A percentile compares a stretch with the other conserved stretches of the same genome.
phyloP scores from a whole-genome alignment of 2,113 vertebrate genomes.

The Stegastes partitus region DNA sequence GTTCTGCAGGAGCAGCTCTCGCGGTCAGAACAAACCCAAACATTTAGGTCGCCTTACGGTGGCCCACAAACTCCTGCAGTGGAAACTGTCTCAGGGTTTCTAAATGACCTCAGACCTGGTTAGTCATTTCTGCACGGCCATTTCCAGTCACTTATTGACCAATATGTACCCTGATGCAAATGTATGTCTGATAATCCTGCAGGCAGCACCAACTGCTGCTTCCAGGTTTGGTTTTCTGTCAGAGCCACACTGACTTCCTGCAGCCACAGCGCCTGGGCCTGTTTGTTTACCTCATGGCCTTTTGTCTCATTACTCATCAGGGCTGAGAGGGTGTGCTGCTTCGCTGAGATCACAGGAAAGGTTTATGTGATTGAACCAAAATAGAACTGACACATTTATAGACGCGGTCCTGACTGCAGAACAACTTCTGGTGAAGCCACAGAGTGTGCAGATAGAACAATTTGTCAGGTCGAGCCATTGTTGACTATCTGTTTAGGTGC shows the following conservation, averaged over 20 bases:
- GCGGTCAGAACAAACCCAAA: too few species aligned
- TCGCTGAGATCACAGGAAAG: slow-evolving; percentile 62
- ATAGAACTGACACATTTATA: slow-evolving; percentile 62
- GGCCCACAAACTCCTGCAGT: too few species aligned
- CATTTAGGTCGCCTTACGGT: too few species aligned
- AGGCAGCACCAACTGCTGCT: background rate
- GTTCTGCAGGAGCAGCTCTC: too few species aligned
- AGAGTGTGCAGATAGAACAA: background rate
- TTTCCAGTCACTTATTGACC: background rate
- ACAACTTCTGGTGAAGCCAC: slow-evolving; percentile 8
- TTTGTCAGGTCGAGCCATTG: background rate
- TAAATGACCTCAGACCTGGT: background rate
- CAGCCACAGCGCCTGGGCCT: slow-evolving; percentile 21
- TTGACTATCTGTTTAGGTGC: background rate
- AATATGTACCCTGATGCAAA: fast-evolving
- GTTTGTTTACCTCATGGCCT: slow-evolving; percentile 49
- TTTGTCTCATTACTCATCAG: slow-evolving; percentile 67
- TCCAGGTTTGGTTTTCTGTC: slow-evolving; percentile 4
- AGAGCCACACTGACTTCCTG: slow-evolving; percentile 24
- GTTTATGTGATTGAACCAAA: slow-evolving; percentile 57
- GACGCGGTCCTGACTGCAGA: slow-evolving; percentile 21
- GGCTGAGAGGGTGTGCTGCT: slow-evolving; percentile 46
- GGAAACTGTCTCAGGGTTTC: too few species aligned
- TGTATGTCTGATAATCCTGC: background rate
- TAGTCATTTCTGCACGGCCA: background rate